Evolutionary conservation across 2,797 vertebrate genomes (phyloP).

Genomic region (Hoplostethus mediterraneus): DNA sequence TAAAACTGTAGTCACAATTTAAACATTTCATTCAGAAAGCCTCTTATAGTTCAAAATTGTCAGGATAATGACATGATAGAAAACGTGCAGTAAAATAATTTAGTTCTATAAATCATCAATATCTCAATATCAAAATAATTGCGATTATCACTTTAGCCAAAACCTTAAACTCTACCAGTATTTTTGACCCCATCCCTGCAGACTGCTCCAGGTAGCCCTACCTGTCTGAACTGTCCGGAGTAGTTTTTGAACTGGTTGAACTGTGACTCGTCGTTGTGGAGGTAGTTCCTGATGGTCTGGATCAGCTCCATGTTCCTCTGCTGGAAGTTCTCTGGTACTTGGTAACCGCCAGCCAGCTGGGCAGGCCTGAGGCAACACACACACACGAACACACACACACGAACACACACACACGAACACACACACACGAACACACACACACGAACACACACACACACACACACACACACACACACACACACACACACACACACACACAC

Average conservation of each 20-base stretch:
- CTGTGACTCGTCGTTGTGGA: constrained; percentile 91
- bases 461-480: constrained; percentile 11
- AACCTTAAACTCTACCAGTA: too few relatives aligned
- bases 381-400: not conserved
- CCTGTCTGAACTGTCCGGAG: constrained; percentile 98
- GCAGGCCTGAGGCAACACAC: constrained; percentile 70
- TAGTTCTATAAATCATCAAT: too few relatives aligned
- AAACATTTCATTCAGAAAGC: too few relatives aligned
- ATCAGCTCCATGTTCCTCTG: constrained; percentile 95
- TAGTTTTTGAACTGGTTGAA: constrained; percentile 96
- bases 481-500: constrained; percentile 11
- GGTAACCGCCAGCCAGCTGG: constrained; percentile 82
- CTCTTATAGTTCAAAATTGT: too few relatives aligned
- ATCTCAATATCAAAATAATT: too few relatives aligned
- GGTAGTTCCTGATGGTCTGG: constrained; percentile 92
- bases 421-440: not conserved
- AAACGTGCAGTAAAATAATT: too few relatives aligned
- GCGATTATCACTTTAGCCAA: too few relatives aligned
- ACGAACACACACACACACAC: not conserved
- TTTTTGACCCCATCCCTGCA: too few relatives aligned
- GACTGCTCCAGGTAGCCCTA: constrained; percentile 50
- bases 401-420: not conserved
- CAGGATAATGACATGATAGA: too few relatives aligned
- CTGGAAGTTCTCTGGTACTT: constrained; percentile 94
- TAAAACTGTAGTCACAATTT: not conserved